Percentiles rank a stretch among this genome's conserved stretches.
These are phyloP conservation scores for Ceratina calcarata DNA, from an alignment of 1,140 invertebrate genomes.

Conservation along the genomic window DNA sequence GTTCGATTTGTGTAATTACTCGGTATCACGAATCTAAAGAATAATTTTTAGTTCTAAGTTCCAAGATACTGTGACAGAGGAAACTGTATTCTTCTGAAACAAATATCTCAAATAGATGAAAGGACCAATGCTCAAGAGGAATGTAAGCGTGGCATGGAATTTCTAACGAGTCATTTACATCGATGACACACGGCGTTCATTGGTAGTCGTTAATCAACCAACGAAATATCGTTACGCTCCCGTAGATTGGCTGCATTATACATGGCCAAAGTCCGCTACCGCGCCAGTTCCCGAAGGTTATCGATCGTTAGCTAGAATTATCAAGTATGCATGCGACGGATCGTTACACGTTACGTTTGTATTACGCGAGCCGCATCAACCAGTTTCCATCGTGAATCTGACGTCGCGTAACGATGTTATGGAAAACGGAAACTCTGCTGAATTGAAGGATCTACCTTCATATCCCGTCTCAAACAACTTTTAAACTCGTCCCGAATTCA, in stretches of 20 bases:
- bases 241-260: slow-evolving; percentile 60
- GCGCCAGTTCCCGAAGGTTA: slow-evolving; percentile 20
- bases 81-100: too few relatives aligned
- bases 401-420: slow-evolving; percentile 43
- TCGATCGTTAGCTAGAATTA: slow-evolving; percentile 59
- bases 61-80: too few relatives aligned
- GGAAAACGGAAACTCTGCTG: slow-evolving; percentile 42
- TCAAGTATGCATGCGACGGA: slow-evolving; percentile 65
- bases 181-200: slow-evolving; percentile 39
- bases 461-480: neutral
- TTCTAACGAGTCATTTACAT: slow-evolving; percentile 56
- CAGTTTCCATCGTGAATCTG: slow-evolving; percentile 57
- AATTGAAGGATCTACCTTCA: slow-evolving; percentile 43
- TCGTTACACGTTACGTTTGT: slow-evolving; percentile 59
- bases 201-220: slow-evolving; percentile 49
- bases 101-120: neutral
- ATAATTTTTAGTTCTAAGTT: too few relatives aligned
- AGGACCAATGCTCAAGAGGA: neutral
- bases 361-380: slow-evolving; percentile 49
- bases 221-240: slow-evolving; percentile 55
- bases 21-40: too few relatives aligned
- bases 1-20: too few relatives aligned
- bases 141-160: slow-evolving; percentile 22
- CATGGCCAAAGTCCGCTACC: slow-evolving; percentile 28
- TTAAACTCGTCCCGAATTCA: neutral